Conservation (phyloP, 2,888 invertebrate species). For the Sialis lutaria region DNA sequence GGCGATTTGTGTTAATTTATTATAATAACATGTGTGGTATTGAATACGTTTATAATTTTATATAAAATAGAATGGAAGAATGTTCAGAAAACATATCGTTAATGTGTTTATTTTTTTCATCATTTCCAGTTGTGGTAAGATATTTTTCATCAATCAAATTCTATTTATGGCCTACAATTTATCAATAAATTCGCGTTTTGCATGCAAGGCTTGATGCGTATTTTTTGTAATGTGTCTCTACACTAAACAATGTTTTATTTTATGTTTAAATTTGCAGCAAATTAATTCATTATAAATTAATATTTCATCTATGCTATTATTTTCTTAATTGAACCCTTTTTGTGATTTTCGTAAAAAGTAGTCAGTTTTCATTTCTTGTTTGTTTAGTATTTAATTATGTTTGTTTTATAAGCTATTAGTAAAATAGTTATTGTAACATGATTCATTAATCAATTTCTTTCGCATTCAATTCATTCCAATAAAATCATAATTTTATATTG, state of each 20-base stretch:
- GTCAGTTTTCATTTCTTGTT: too few species aligned
- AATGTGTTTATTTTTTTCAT: conserved; percentile 2
- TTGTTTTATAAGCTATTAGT: too few species aligned
- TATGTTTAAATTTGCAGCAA: neutral
- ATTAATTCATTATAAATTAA: neutral
- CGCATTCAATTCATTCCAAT: too few species aligned
- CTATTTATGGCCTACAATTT: neutral
- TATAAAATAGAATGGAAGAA: conserved; percentile 4
- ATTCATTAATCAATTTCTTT: too few species aligned
- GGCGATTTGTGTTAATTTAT: neutral
- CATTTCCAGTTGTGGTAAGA: conserved; percentile 2
- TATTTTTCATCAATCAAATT: neutral
- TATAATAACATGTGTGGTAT: neutral
- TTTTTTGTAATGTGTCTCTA: too few species aligned
- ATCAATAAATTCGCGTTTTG: neutral
- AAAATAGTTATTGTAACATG: too few species aligned
- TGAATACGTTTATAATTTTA: neutral
- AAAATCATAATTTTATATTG: neutral
- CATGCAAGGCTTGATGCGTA: too few species aligned
- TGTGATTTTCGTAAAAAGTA: too few species aligned
- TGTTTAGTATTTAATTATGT: too few species aligned
- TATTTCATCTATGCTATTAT: neutral
- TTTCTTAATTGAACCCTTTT: too few species aligned
- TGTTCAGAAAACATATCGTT: conserved; percentile 5
- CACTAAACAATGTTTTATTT: too few species aligned